phyloP scores from a whole-genome alignment of 1,140 invertebrate species.

The Ganaspis sp. region DNA sequence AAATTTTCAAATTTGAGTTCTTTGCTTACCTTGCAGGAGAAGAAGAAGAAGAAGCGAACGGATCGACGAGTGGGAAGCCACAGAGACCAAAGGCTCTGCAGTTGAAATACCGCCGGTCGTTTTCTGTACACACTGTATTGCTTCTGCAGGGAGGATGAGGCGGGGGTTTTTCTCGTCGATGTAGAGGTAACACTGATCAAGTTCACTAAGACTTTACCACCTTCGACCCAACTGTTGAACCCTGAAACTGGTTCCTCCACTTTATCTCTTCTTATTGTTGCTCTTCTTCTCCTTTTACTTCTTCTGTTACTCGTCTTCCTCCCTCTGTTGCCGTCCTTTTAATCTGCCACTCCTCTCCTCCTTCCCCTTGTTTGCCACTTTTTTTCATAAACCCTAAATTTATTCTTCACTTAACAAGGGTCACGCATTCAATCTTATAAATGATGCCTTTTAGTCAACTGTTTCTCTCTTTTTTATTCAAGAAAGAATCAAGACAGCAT shows the following conservation, averaged over 20 bases:
- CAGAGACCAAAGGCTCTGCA: constrained; percentile 1
- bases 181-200: constrained; percentile 51
- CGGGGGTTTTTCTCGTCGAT: constrained; percentile 52
- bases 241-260: constrained; percentile 59
- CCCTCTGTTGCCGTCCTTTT: constrained; percentile 39
- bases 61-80: background rate
- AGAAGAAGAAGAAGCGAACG: background rate
- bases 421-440: too few relatives aligned
- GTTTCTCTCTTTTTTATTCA: too few relatives aligned
- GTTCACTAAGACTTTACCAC: constrained; percentile 56
- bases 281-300: constrained; percentile 53
- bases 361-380: constrained; percentile 29
- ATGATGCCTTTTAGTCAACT: too few relatives aligned
- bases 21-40: too few relatives aligned
- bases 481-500: too few relatives aligned
- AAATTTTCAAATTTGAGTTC: too few relatives aligned
- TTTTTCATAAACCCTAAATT: constrained; percentile 1
- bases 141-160: constrained; percentile 46
- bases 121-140: constrained; percentile 41
- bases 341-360: constrained; percentile 34
- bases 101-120: constrained; percentile 52
- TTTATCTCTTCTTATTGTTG: constrained; percentile 48
- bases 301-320: constrained; percentile 44
- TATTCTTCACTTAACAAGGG: background rate
- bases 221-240: constrained; percentile 59